A percentile compares a stretch with the other conserved stretches of the same genome.
Conservation (phyloP, 2,888 invertebrate genomes). For the Phania funesta region DNA sequence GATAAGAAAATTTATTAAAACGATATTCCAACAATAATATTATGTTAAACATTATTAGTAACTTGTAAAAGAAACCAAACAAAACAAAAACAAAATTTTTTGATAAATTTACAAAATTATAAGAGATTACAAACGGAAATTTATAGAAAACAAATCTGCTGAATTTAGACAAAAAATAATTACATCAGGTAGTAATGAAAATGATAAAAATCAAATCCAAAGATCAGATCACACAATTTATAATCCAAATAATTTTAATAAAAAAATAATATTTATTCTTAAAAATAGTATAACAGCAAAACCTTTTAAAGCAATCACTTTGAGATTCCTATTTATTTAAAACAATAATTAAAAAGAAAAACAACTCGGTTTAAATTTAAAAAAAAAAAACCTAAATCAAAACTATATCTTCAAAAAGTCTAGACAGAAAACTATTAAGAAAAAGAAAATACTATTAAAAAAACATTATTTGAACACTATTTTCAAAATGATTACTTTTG, state of each 20-base stretch:
- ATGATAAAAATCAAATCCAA: conserved; percentile 47
- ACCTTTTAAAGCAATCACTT: conserved; percentile 66
- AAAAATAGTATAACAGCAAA: conserved; percentile 25
- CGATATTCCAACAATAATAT: conserved; percentile 64
- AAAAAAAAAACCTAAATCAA: background rate
- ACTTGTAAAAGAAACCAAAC: conserved; percentile 19
- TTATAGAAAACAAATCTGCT: conserved; percentile 48
- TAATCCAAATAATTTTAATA: conserved; percentile 31
- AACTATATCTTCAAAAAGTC: background rate
- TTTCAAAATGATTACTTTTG: background rate
- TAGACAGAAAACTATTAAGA: conserved; percentile 12
- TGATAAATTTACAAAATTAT: conserved; percentile 65
- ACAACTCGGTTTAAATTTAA: conserved; percentile 28
- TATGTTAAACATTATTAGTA: conserved; percentile 52
- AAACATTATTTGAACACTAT: conserved; percentile 13
- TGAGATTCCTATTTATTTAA: conserved; percentile 67
- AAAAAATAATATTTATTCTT: background rate
- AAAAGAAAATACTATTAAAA: background rate
- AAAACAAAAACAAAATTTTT: conserved; percentile 50
- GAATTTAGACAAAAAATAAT: conserved; percentile 57
- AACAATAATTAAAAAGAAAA: conserved; percentile 56
- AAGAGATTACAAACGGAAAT: conserved; percentile 10
- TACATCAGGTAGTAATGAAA: conserved; percentile 57
- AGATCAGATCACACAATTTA: conserved; percentile 43
- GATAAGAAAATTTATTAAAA: conserved; percentile 46